Evolutionary conservation across 2,113 vertebrate species (phyloP).

Genomic region (Gymnarchus niloticus): DNA sequence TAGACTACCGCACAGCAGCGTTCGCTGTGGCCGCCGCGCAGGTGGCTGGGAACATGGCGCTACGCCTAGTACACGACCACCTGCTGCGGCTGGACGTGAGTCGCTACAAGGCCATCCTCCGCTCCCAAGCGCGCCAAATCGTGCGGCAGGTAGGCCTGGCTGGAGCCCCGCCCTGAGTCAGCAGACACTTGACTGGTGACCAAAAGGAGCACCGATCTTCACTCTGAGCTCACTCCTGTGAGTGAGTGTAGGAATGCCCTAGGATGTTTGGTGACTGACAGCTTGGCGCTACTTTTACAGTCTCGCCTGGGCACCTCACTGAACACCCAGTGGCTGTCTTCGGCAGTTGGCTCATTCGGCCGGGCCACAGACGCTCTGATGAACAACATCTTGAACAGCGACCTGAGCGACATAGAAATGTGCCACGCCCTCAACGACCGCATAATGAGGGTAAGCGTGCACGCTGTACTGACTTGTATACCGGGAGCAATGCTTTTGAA

Average conservation of each 20-base stretch:
- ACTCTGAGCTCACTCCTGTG: too few relatives aligned
- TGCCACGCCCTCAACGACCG: constrained; percentile 78
- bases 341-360: constrained; percentile 67
- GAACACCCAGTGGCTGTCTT: constrained; percentile 64
- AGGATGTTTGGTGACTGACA: background rate
- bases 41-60: constrained; percentile 74
- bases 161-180: constrained; percentile 21
- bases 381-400: constrained; percentile 49
- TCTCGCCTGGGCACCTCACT: too few relatives aligned
- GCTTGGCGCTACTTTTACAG: background rate
- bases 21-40: constrained; percentile 57
- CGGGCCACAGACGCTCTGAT: constrained; percentile 60
- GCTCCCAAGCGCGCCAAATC: constrained; percentile 28
- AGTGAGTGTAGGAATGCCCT: too few relatives aligned
- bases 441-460: constrained; percentile 82
- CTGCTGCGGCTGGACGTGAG: constrained; percentile 69
- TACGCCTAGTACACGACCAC: constrained; percentile 72
- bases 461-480: too few relatives aligned
- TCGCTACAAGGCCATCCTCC: constrained; percentile 55
- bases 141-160: fast-evolving
- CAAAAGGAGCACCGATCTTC: too few relatives aligned
- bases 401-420: constrained; percentile 56
- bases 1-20: constrained; percentile 25
- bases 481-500: too few relatives aligned
- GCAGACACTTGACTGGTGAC: background rate